Base-by-base conservation (phyloP, 2,888 invertebrate genomes). In the Diogma glabrata region DNA sequence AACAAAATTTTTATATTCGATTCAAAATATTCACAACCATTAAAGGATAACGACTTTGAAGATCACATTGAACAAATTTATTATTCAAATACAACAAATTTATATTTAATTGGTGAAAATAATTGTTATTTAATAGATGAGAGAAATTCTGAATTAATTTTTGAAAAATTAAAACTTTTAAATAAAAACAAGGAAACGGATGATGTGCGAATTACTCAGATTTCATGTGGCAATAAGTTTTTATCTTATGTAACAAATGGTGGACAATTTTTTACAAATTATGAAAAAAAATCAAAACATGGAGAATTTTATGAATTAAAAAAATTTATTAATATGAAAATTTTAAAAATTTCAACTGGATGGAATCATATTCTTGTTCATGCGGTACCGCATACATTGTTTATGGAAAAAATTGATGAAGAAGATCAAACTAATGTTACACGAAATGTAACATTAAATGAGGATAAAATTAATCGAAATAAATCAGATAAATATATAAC, bases 301-400 rank as follows among this genome's bases (percentile, higher is more conserved):
- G 43, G 23, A 22, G 43, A 43, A 46, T 46, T 46, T 19, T 16
- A 46, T 16, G 28, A 51, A 30, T 14, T 40, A 23, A 45, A 33
- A 49, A 49, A 55, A 52, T 51, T 51, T 51, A 23, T 36, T 10
- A 20, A 24, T 43, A 36, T 52, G n/a, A 24, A 38, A 2, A 50
- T 52, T 26, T 28, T 50, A n/a, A 46, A 50, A 24, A 24, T 43
- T 17, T 49, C 36, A n/a, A 28, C 50, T 2, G 52, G 52, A 5
- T 12, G 16, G 17, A 14, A 52, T 47, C 52, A 52, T 43, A 50
- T 50, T 22, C 40, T 52, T 2, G 47, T 50, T 19, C 46, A 49
- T 50, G 52, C 50, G 5, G 38, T 47, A 17, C 36, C 50, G n/a
- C 47, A 51, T 43, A n/a, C 16, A 43, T 22, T 22, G 14, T 23